phyloP scores from a whole-genome alignment of 2,113 vertebrate genomes.

The Tretioscincus oriximinensis region DNA sequence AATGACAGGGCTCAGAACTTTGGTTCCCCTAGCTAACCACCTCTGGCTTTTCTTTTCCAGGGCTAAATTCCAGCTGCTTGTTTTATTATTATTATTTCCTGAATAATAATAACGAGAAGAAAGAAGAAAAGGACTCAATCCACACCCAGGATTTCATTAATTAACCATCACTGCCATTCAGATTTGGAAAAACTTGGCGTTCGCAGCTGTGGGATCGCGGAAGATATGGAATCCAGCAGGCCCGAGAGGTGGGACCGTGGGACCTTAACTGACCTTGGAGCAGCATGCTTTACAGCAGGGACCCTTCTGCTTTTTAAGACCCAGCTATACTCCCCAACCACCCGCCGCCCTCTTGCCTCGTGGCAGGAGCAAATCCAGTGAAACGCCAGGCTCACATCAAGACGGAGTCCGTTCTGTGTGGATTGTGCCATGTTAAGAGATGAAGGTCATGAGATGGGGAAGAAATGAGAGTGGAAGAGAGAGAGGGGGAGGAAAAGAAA shows the following conservation, averaged over 20 bases:
- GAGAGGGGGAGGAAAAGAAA: background rate
- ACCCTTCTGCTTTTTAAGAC: slow-evolving; percentile 65
- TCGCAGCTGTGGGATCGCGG: slow-evolving; percentile 41
- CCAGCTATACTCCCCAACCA: slow-evolving; percentile 71
- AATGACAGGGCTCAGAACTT: too few species aligned
- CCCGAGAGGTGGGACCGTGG: slow-evolving; percentile 34
- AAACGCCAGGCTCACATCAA: slow-evolving; percentile 38
- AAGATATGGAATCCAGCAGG: slow-evolving; percentile 59
- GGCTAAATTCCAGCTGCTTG: slow-evolving; percentile 77
- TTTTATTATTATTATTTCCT: slow-evolving; percentile 56
- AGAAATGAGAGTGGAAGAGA: slow-evolving; percentile 33
- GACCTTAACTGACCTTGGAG: slow-evolving; percentile 36
- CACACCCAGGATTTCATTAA: slow-evolving; percentile 81
- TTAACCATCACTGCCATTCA: slow-evolving; percentile 87
- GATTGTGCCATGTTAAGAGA: slow-evolving; percentile 44
- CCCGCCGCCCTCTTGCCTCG: slow-evolving; percentile 51
- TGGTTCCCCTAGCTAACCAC: slow-evolving; percentile 30
- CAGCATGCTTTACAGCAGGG: slow-evolving; percentile 61
- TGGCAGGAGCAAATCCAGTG: slow-evolving; percentile 17
- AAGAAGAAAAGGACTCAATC: slow-evolving; percentile 50
- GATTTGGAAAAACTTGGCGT: slow-evolving; percentile 70
- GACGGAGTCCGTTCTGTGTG: slow-evolving; percentile 23
- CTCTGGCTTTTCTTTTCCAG: slow-evolving; percentile 69
- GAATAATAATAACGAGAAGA: slow-evolving; percentile 49
- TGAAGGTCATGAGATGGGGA: slow-evolving; percentile 42